These are phyloP conservation scores for Lemur catta DNA, from an alignment of 2,797 vertebrate species.

Conservation along the genomic window DNA sequence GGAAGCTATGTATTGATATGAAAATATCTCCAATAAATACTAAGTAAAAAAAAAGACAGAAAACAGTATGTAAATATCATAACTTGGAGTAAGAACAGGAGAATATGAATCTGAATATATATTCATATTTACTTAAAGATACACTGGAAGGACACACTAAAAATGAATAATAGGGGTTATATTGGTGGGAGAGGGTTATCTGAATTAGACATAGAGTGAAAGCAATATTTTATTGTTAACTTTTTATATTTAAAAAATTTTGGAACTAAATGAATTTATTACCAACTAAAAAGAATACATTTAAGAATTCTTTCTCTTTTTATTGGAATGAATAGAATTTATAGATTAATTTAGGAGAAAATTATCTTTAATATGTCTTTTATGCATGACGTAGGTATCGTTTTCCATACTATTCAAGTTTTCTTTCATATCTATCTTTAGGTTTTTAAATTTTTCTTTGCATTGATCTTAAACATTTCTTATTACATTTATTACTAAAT, in stretches of 20 bases:
- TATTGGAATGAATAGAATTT: neutral
- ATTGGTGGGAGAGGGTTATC: neutral
- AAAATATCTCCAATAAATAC: neutral
- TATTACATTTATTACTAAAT: neutral
- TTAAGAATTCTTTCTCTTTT: constrained; percentile 1
- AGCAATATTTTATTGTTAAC: neutral
- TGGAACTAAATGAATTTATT: neutral
- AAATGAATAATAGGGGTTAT: neutral
- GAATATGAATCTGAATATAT: neutral
- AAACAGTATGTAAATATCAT: neutral
- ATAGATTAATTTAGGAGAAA: neutral
- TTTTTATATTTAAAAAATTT: neutral
- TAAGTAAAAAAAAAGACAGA: neutral
- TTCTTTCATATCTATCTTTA: neutral
- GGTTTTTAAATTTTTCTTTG: constrained; percentile 13
- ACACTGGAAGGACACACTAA: neutral
- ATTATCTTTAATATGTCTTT: neutral
- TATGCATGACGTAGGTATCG: neutral
- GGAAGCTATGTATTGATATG: neutral
- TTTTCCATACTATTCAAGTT: neutral
- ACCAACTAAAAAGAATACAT: neutral
- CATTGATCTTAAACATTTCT: neutral
- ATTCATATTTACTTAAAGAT: neutral
- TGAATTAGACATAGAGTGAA: neutral
- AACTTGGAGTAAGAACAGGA: neutral